Base-by-base conservation (phyloP, 2,113 vertebrate species). In the Alectura lathami region DNA sequence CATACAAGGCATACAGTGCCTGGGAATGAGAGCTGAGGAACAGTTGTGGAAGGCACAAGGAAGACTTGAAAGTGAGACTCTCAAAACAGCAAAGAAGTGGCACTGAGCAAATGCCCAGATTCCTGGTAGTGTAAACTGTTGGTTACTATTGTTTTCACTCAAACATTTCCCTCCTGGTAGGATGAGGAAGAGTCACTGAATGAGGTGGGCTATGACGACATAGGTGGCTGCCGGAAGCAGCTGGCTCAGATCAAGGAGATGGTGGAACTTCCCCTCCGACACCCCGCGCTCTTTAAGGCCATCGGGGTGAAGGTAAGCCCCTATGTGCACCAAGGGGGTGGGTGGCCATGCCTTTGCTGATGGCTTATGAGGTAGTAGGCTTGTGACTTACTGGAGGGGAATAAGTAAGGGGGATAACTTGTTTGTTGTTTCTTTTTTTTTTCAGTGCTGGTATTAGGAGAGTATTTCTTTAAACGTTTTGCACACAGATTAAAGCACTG, bases 191-290 rank as follows among this genome's bases (percentile, higher is more conserved):
- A 99, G 77, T 99, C 99, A 8, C 97, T 99, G 97, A 99, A 99
- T 76, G 99, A 99, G 96, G 99, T 99, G 87, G 99, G 99, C 64
- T 99, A 99, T 70, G 99, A 99, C 98, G 99, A 99, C 93, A 99
- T 99, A 56, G 99, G 99, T 92, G 99, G 99, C 64, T 99, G 99
- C 89, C 98, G 99, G 94, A 99, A 99, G 97, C 99, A 99, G 95
- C 96, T 99, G 67, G 99, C 99, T 95, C 99, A 99, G 91, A 99
- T 99, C 96, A 99, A 99, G 90, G 99, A 99, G 95, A 99, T 99
- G 99, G 99, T 99, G 91, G 99, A 99, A 87, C 98, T 99, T 57
- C 99, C 99, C 8, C 98, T 99, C 27, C 98, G 99, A 96, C 99
- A 99, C 94, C 99, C 99, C 51, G 99, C 99, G 1, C 98, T 99